Evolutionary conservation across 2,888 invertebrate species (phyloP).

Genomic region (Myathropa florea): DNA sequence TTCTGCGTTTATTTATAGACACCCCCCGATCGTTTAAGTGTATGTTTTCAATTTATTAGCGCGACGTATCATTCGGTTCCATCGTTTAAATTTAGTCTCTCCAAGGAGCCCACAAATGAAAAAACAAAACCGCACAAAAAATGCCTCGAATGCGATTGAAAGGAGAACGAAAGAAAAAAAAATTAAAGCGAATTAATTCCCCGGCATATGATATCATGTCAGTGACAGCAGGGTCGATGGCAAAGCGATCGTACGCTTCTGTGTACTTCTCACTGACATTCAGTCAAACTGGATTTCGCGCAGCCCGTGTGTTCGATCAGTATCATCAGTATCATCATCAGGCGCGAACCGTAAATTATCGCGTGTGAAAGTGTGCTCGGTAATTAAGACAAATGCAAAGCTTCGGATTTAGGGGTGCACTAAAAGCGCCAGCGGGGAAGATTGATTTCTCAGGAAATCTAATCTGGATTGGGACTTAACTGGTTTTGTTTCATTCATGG

Average conservation of each 20-base stretch:
- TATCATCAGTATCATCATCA: neutral
- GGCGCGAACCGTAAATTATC: neutral
- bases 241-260: neutral
- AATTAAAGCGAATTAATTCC: slow-evolving; percentile 18
- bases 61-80: slow-evolving; percentile 18
- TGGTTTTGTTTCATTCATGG: neutral
- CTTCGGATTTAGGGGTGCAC: neutral
- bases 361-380: neutral
- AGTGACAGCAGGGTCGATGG: neutral
- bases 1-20: slow-evolving; percentile 19
- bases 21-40: slow-evolving; percentile 7
- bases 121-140: neutral
- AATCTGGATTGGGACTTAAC: neutral
- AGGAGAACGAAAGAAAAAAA: neutral
- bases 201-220: slow-evolving; percentile 37
- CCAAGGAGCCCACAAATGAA: neutral
- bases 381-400: neutral
- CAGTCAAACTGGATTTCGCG: neutral
- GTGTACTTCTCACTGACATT: neutral
- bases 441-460: neutral
- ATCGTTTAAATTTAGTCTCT: slow-evolving; percentile 27
- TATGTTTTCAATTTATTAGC: slow-evolving; percentile 27
- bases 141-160: neutral
- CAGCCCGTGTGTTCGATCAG: neutral
- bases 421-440: neutral